Evolutionary conservation across 1,140 invertebrate genomes (phyloP).

Genomic region (Proales similis): DNA sequence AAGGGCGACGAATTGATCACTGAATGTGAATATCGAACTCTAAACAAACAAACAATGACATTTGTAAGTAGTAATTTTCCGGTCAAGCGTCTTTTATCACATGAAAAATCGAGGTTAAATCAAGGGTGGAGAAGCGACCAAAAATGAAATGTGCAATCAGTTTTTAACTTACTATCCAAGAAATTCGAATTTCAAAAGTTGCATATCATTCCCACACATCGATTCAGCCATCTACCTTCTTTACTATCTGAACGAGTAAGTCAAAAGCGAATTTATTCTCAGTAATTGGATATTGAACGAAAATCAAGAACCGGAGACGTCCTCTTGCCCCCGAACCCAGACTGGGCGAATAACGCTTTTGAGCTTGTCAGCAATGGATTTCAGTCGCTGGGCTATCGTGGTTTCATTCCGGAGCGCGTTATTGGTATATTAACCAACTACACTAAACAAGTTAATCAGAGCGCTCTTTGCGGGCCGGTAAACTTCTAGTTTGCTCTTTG

Average conservation of each 20-base stretch:
- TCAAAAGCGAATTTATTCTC: no score
- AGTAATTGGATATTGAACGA: no score
- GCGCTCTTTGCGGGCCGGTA: no score
- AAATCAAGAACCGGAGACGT: no score
- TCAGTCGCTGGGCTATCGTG: no score
- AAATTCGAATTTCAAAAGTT: background rate
- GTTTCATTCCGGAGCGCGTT: no score
- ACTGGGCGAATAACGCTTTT: no score
- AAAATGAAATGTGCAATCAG: constrained; percentile 33
- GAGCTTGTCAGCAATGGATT: no score
- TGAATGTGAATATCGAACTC: constrained; percentile 11
- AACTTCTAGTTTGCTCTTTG: no score
- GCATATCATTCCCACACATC: background rate
- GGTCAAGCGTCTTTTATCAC: background rate
- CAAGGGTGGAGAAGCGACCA: constrained; percentile 17
- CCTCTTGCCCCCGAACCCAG: no score
- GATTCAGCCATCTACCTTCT: background rate
- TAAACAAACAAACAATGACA: background rate
- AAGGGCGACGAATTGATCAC: constrained; percentile 32
- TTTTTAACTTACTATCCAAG: constrained; percentile 29
- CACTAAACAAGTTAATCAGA: no score
- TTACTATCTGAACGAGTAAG: background rate
- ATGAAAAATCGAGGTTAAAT: background rate
- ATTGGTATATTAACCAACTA: no score
- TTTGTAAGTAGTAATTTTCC: constrained; percentile 2